Conservation (phyloP, 2,797 vertebrate species). For the Gymnoscopelus microlampas region DNA sequence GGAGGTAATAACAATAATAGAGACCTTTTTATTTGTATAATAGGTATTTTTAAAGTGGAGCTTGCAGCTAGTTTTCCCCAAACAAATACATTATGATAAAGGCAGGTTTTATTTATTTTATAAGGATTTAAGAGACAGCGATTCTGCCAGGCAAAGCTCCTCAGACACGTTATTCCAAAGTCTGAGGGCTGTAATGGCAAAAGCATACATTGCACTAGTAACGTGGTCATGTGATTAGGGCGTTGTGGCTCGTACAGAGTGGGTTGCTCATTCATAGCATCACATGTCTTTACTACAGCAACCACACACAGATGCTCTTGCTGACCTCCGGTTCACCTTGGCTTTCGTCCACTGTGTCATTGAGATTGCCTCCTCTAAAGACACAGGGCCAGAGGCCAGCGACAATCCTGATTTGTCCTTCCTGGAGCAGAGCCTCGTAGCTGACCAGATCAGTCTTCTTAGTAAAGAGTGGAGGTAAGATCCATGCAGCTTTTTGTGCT, state of each 20-base stretch:
- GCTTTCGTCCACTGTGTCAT: slow-evolving; percentile 91
- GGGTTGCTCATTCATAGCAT: slow-evolving; percentile 24
- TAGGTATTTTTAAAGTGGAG: too few species aligned
- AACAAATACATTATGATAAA: too few species aligned
- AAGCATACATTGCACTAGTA: too few species aligned
- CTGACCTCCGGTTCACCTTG: slow-evolving; percentile 89
- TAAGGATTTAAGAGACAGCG: not conserved
- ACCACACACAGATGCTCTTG: slow-evolving; percentile 90
- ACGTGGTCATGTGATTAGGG: not conserved
- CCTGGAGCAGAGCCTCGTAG: slow-evolving; percentile 92
- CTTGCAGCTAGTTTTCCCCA: too few species aligned
- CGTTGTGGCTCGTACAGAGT: not conserved
- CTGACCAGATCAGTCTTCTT: slow-evolving; percentile 96
- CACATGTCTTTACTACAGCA: slow-evolving; percentile 77
- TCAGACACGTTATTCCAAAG: not conserved
- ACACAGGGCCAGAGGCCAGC: slow-evolving; percentile 72
- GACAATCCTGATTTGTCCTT: slow-evolving; percentile 81
- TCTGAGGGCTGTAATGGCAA: not conserved
- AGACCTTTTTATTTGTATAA: too few species aligned
- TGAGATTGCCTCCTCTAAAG: slow-evolving; percentile 90
- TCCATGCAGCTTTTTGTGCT: not conserved
- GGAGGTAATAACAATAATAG: slow-evolving; percentile 84
- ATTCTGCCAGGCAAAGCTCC: not conserved
- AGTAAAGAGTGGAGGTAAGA: slow-evolving; percentile 94
- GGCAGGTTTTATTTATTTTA: too few species aligned